Evolutionary conservation across 2,888 invertebrate genomes (phyloP), one percentile per base, ranked within the genome.

Genomic region (Salticus scenicus): DNA sequence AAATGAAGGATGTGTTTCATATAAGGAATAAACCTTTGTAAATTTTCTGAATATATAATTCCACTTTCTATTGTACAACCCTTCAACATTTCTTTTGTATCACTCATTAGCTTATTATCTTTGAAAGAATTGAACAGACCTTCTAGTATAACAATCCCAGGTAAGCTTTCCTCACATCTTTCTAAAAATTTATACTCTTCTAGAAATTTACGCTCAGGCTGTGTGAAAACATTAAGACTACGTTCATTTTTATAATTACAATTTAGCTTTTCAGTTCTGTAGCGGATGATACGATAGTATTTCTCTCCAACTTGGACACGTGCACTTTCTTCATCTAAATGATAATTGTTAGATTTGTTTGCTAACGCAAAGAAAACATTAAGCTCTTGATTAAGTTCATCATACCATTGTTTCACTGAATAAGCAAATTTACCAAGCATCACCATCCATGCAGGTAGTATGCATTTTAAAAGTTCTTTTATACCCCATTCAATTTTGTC

Each of bases 341-440:
- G 37, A n/a, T 20, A 71, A 10, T 41, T 12, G 24, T 71, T 42
- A 20, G n/a, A 14, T 12, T 10, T 27, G 12, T 42, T 42, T 12
- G 71, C 71, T 8, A 41, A 71, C 17, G 37, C 42, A 41, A 71
- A 41, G 20, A 71, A 71, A 1, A n/a, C 10, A 17, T 42, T 14
- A 41, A 41, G 24, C 30, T 71, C 71, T 1, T 17, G 10, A 5
- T 2, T 17, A n/a, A 47, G 47, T 12, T 10, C 47, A 5, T 47
- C 17, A 2, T 10, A 10, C 47, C n/a, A n/a, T 17, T 17, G 2
- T n/a, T n/a, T n/a, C n/a, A n/a, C n/a, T n/a, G n/a, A n/a, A n/a
- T n/a, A n/a, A 12, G 47, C 47, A 17, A 17, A n/a, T 14, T n/a
- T n/a, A 47, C 12, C 17, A 10, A 47, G 47, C 47, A n/a, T 10